These are phyloP conservation scores for Axinella damicornis DNA, from an alignment of 37 sponge, comb jelly and placozoan species.

Conservation along the genomic window DNA sequence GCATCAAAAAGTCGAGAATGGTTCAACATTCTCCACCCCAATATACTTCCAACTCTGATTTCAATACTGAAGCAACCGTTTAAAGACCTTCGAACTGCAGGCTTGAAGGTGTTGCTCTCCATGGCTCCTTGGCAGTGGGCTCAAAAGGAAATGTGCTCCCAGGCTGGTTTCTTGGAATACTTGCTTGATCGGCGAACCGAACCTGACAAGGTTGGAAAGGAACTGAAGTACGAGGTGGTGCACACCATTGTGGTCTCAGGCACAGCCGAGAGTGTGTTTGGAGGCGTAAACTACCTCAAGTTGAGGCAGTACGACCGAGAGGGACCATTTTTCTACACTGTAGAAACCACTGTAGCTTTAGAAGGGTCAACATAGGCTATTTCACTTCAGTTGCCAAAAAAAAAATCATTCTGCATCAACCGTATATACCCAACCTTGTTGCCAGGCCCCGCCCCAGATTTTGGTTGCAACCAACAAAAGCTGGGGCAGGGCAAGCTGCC, in stretches of 20 bases:
- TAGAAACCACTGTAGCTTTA: constrained; percentile 56
- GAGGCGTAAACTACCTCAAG: constrained; percentile 36
- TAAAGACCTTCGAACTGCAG: constrained; percentile 44
- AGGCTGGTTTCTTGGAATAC: constrained; percentile 76
- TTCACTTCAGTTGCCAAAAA: neutral
- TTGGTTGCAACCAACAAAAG: too few relatives aligned
- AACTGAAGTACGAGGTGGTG: constrained; percentile 69
- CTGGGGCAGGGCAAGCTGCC: too few relatives aligned
- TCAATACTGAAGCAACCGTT: constrained; percentile 70
- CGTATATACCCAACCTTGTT: too few relatives aligned
- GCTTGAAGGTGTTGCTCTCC: constrained; percentile 31
- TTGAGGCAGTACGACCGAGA: constrained; percentile 67
- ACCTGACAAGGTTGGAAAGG: constrained; percentile 54
- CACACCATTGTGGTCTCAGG: constrained; percentile 12
- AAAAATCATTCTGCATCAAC: too few relatives aligned
- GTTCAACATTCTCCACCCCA: constrained; percentile 24
- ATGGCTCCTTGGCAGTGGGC: constrained; percentile 63
- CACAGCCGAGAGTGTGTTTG: constrained; percentile 44
- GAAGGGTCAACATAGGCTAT: constrained; percentile 43
- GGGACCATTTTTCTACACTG: constrained; percentile 62
- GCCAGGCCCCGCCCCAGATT: too few relatives aligned
- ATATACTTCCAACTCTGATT: constrained; percentile 20
- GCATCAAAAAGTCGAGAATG: constrained; percentile 6
- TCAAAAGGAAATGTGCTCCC: constrained; percentile 33
- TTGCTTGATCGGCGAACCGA: constrained; percentile 65